Conservation (phyloP, 2,888 invertebrate species). For the Drosophila mettleri region DNA sequence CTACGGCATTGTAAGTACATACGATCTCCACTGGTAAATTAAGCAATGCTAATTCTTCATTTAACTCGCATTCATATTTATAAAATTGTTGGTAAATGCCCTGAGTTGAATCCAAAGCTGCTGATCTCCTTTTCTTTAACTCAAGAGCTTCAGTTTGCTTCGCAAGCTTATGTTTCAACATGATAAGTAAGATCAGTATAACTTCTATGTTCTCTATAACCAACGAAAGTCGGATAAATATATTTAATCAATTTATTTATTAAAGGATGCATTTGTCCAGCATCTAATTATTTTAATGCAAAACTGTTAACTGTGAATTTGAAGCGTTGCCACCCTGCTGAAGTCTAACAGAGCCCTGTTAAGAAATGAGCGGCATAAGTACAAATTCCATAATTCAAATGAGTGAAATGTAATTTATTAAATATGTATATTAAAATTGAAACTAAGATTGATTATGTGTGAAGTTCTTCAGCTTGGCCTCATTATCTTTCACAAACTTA, state of each 20-base stretch:
- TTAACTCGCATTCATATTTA: slow-evolving; percentile 75
- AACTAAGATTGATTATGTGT: slow-evolving; percentile 27
- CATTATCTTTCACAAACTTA: slow-evolving; percentile 48
- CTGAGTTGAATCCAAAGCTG: slow-evolving; percentile 68
- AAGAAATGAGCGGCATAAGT: slow-evolving; percentile 17
- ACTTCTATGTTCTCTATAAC: not conserved
- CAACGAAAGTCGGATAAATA: too few species aligned
- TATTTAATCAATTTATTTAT: too few species aligned
- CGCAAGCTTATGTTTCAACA: slow-evolving; percentile 62
- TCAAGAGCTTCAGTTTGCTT: slow-evolving; percentile 15
- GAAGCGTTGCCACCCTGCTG: slow-evolving; percentile 25
- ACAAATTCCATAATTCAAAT: slow-evolving; percentile 21
- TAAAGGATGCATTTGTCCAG: not conserved
- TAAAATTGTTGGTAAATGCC: slow-evolving; percentile 61
- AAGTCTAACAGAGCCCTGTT: not conserved
- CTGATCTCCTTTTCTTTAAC: slow-evolving; percentile 6
- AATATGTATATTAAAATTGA: slow-evolving; percentile 13
- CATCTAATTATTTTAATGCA: not conserved
- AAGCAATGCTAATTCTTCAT: slow-evolving; percentile 44
- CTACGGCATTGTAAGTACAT: slow-evolving; percentile 92
- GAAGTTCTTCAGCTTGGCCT: slow-evolving; percentile 57
- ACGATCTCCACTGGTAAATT: slow-evolving; percentile 50
- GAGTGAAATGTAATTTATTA: slow-evolving; percentile 18
- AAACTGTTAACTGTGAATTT: not conserved
- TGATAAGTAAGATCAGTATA: slow-evolving; percentile 1